phyloP scores from a whole-genome alignment of 37 sponge, comb jelly and placozoan species.

The Petrosia ficiformis region DNA sequence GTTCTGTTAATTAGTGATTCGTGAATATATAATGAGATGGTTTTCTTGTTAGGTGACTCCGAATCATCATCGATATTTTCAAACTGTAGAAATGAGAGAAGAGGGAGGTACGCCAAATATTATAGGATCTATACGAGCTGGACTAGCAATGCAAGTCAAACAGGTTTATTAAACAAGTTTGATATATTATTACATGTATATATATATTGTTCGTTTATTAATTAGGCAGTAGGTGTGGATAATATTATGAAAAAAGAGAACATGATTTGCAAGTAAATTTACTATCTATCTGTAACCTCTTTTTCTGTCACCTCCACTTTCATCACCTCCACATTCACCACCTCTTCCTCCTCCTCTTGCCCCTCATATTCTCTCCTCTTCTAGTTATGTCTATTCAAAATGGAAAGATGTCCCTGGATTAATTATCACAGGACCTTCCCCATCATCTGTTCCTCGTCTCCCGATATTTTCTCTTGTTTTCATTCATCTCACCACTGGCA shows the following conservation, averaged over 20 bases:
- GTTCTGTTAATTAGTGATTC: background rate
- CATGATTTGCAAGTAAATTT: conserved; percentile 14
- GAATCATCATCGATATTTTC: conserved; percentile 57
- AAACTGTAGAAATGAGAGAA: conserved; percentile 78
- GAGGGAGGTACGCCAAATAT: conserved; percentile 93
- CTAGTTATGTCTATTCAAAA: conserved; percentile 9
- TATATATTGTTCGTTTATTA: background rate
- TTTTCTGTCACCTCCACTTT: too few relatives aligned
- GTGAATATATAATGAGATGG: background rate
- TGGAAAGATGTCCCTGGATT: conserved; percentile 33
- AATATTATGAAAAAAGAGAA: conserved; percentile 47
- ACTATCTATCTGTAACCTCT: background rate
- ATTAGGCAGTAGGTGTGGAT: conserved; percentile 45
- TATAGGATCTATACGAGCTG: conserved; percentile 80
- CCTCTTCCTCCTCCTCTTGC: background rate
- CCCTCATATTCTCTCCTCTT: background rate
- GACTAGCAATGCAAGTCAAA: conserved; percentile 85
- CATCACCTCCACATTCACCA: background rate
- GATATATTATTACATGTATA: background rate
- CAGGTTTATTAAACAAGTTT: conserved; percentile 23
- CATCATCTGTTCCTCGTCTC: conserved; percentile 38
- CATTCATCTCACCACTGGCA: conserved; percentile 47
- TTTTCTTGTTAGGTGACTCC: conserved; percentile 57
- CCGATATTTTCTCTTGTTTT: conserved; percentile 92
- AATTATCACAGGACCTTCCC: conserved; percentile 44